Evolutionary conservation across 2,888 invertebrate genomes (phyloP).

Genomic region (Diachrysia chrysitis): DNA sequence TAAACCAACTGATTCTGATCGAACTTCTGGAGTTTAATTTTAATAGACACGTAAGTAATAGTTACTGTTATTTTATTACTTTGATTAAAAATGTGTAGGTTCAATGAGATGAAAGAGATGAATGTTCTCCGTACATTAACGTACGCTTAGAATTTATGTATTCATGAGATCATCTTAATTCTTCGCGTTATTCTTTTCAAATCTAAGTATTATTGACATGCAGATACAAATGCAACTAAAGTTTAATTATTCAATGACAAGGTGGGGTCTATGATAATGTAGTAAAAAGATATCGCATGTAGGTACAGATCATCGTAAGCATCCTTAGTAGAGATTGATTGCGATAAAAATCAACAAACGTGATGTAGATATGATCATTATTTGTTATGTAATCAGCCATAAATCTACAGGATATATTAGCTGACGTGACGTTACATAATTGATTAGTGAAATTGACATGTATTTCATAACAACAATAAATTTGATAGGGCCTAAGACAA

Average conservation of each 20-base stretch:
- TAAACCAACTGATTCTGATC: constrained; percentile 4
- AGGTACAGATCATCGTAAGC: constrained; percentile 67
- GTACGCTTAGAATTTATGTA: not conserved
- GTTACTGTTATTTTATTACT: not conserved
- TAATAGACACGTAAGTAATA: not conserved
- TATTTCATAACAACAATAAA: constrained; percentile 46
- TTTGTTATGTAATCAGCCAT: constrained; percentile 57
- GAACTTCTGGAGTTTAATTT: constrained; percentile 1
- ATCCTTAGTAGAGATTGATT: constrained; percentile 72
- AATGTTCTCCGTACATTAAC: not conserved
- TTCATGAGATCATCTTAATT: not conserved
- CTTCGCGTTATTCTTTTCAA: not conserved
- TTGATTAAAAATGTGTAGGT: not conserved
- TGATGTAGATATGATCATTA: constrained; percentile 71
- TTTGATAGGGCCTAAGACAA: constrained; percentile 35
- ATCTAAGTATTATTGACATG: too few relatives aligned
- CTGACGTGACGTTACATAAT: constrained; percentile 65
- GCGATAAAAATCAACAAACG: constrained; percentile 75
- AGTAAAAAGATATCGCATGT: constrained; percentile 44
- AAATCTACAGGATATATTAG: constrained; percentile 47
- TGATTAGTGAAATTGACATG: constrained; percentile 54
- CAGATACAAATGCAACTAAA: too few relatives aligned
- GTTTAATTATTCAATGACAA: not conserved
- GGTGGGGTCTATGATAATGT: constrained; percentile 21
- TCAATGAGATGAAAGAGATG: not conserved